These are phyloP conservation scores for Beris morrisii DNA, from an alignment of 2,888 invertebrate species.

Conservation along the genomic window DNA sequence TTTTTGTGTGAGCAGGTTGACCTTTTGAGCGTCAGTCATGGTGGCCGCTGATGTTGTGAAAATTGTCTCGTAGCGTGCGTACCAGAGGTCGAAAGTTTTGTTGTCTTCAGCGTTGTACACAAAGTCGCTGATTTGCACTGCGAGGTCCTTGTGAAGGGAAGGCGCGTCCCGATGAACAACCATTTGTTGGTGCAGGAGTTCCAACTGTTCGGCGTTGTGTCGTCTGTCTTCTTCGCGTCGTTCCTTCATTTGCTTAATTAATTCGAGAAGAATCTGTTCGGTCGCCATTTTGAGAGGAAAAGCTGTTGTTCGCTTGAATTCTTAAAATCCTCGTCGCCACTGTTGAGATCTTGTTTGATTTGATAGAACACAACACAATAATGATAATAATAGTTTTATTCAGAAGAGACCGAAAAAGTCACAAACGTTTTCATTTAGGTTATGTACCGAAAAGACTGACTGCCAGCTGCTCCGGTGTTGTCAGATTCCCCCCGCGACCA, in stretches of 20 bases:
- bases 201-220: neutral
- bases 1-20: constrained; percentile 10
- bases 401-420: too few species aligned
- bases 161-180: neutral
- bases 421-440: too few species aligned
- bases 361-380: too few species aligned
- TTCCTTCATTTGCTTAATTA: neutral
- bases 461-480: too few species aligned
- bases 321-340: too few species aligned
- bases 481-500: too few species aligned
- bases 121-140: constrained; percentile 1
- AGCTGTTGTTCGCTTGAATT: too few species aligned
- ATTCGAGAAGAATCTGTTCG: too few species aligned
- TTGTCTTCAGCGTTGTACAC: neutral
- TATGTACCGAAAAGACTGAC: too few species aligned
- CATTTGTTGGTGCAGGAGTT: neutral
- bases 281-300: too few species aligned
- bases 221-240: neutral
- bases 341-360: too few species aligned
- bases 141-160: constrained; percentile 1
- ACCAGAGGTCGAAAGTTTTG: constrained; percentile 2
- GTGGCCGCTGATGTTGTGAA: constrained; percentile 6
- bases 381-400: too few species aligned
- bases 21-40: constrained; percentile 3
- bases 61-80: constrained; percentile 11